Conservation (phyloP, 1,140 invertebrate species). For the Hypothenemus hampei region DNA sequence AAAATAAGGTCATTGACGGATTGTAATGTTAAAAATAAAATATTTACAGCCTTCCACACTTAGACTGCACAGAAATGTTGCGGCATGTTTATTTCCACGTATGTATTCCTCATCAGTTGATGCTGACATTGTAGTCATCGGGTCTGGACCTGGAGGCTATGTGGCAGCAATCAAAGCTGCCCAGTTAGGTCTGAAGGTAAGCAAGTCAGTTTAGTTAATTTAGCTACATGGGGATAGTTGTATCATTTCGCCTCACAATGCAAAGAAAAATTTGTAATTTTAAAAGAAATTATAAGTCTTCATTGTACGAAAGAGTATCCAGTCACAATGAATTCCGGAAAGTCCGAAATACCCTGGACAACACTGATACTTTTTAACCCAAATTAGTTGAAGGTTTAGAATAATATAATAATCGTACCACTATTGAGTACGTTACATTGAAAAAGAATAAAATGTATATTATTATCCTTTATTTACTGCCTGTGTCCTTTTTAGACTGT, state of each 20-base stretch:
- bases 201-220: too few species aligned
- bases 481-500: conserved; percentile 64
- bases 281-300: too few species aligned
- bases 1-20: neutral
- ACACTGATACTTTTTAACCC: too few species aligned
- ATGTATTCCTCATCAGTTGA: conserved; percentile 69
- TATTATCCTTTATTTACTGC: neutral
- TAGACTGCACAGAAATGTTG: conserved; percentile 31
- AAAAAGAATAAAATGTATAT: too few species aligned
- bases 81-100: conserved; percentile 39
- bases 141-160: conserved; percentile 97
- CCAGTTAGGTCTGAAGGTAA: conserved; percentile 93
- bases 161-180: conserved; percentile 98
- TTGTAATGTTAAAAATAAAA: conserved; percentile 1
- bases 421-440: too few species aligned
- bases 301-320: too few species aligned
- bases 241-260: too few species aligned
- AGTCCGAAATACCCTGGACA: too few species aligned
- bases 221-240: too few species aligned
- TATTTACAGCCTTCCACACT: conserved; percentile 31
- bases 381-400: neutral
- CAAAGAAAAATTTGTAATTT: too few species aligned
- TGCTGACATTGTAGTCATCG: conserved; percentile 95
- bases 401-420: too few species aligned
- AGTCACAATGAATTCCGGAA: too few species aligned